phyloP scores from a whole-genome alignment of 2,797 vertebrate species.

The Lutjanus argentimaculatus region DNA sequence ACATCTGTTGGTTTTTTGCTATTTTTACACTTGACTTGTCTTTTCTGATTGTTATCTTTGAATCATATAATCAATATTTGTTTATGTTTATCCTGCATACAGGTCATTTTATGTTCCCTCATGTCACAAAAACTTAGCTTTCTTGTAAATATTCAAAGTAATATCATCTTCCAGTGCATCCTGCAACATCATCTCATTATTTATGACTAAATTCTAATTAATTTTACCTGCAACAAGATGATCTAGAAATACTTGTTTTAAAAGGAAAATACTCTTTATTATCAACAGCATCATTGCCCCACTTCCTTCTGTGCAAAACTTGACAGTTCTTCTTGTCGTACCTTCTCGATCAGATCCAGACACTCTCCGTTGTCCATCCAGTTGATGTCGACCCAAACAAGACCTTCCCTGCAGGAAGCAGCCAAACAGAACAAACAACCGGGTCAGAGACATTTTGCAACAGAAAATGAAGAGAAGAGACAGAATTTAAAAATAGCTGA shows the following conservation, averaged over 20 bases:
- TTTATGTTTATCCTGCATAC: neutral
- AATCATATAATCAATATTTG: neutral
- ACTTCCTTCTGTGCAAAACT: neutral
- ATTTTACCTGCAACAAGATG: no score
- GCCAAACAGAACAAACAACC: neutral
- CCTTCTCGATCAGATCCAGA: constrained; percentile 98
- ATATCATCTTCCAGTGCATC: neutral
- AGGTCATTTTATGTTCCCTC: neutral
- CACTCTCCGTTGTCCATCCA: constrained; percentile 99
- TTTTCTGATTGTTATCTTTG: neutral
- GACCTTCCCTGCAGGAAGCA: constrained; percentile 87
- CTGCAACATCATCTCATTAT: neutral
- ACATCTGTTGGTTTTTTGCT: no score
- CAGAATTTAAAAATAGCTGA: no score
- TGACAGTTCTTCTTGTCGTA: constrained; percentile 56
- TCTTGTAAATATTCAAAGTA: neutral
- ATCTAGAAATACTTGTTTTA: neutral
- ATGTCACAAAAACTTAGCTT: neutral
- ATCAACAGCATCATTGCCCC: no score
- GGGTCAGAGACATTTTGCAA: neutral
- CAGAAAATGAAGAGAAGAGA: no score
- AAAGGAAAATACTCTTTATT: neutral
- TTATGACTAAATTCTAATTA: no score
- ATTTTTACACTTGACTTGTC: neutral
- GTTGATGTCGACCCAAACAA: constrained; percentile 95